Conservation (phyloP, 2,888 invertebrate genomes). For the Isotomurus palustris region DNA sequence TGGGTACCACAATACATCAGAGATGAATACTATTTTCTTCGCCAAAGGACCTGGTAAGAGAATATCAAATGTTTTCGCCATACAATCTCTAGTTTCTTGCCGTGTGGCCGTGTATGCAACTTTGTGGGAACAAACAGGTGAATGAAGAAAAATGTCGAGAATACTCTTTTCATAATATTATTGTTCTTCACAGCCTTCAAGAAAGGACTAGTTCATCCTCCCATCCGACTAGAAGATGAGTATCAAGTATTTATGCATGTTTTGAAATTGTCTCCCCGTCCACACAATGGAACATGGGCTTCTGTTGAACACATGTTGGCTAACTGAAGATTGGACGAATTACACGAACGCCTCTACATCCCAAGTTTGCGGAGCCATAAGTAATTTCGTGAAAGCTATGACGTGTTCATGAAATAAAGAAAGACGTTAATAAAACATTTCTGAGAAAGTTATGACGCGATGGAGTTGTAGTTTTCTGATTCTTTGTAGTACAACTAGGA, state of each 20-base stretch:
- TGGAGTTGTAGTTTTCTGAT: too few species aligned
- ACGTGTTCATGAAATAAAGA: background rate
- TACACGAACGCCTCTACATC: background rate
- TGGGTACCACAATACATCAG: conserved; percentile 45
- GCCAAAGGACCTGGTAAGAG: conserved; percentile 48
- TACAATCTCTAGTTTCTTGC: too few species aligned
- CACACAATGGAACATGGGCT: conserved; percentile 49
- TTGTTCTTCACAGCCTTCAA: conserved; percentile 48
- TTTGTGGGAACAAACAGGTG: conserved; percentile 42
- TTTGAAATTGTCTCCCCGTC: conserved; percentile 50
- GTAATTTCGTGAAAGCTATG: background rate
- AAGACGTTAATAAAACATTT: too few species aligned
- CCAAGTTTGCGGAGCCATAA: background rate
- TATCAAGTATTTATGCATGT: conserved; percentile 53
- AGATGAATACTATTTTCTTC: conserved; percentile 48
- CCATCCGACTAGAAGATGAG: conserved; percentile 52
- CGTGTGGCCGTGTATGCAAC: too few species aligned
- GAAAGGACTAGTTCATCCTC: conserved; percentile 47
- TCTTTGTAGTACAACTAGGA: too few species aligned
- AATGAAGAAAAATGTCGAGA: conserved; percentile 42
- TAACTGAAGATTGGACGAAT: background rate
- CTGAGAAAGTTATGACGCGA: too few species aligned
- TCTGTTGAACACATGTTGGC: conserved; percentile 27
- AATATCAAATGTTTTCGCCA: too few species aligned
- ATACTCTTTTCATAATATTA: conserved; percentile 13